A percentile compares a stretch with the other conserved stretches of the same genome.
Conservation (phyloP, 2,888 invertebrate species). For the Microdon myrmicae region DNA sequence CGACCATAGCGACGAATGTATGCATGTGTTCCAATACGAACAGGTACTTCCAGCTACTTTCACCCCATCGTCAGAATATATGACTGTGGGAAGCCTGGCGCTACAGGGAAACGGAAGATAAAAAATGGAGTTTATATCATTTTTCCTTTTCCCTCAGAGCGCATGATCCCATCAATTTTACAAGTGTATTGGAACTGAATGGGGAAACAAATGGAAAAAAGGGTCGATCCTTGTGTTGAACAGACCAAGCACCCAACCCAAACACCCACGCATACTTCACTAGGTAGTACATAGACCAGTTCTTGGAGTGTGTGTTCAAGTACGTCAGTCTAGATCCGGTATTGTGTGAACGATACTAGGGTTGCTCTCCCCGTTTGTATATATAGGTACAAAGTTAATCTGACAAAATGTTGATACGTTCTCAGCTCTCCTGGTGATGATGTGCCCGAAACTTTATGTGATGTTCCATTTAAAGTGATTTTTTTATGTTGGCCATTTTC, state of each 20-base stretch:
- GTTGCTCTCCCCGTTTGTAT: background rate
- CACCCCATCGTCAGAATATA: too few relatives aligned
- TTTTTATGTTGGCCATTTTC: constrained; percentile 1
- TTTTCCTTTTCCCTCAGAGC: constrained; percentile 46
- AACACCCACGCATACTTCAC: background rate
- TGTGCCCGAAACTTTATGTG: constrained; percentile 28
- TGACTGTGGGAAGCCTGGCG: too few relatives aligned
- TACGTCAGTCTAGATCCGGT: too few relatives aligned
- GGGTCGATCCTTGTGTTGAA: constrained; percentile 40
- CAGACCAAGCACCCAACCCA: constrained; percentile 40
- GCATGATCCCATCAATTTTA: constrained; percentile 52
- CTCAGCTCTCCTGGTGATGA: constrained; percentile 35
- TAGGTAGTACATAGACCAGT: background rate
- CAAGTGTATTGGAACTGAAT: constrained; percentile 48
- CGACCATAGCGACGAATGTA: constrained; percentile 2
- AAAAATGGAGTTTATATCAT: constrained; percentile 50
- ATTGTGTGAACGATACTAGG: too few relatives aligned
- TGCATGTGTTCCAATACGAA: constrained; percentile 24
- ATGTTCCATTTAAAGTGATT: constrained; percentile 42
- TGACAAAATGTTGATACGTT: constrained; percentile 40
- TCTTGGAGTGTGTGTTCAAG: too few relatives aligned
- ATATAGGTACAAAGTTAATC: constrained; percentile 44
- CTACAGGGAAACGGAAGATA: constrained; percentile 1
- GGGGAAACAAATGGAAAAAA: constrained; percentile 8
- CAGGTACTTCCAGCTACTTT: constrained; percentile 42